Conservation (phyloP, 2,797 vertebrate genomes). For the Pseudomugil tenellus region DNA sequence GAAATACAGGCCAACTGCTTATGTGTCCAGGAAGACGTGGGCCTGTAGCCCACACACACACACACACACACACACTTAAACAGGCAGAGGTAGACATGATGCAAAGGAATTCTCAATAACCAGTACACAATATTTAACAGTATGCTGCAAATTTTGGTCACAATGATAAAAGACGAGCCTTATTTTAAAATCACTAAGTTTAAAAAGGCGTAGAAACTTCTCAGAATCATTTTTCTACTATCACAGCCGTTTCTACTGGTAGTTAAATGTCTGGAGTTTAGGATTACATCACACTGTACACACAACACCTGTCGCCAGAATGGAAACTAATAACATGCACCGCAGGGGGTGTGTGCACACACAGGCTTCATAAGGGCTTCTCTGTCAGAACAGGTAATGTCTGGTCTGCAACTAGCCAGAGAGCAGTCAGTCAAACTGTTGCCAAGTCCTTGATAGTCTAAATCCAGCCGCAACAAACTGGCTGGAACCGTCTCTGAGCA, state of each 20-base stretch:
- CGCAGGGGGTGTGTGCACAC: constrained; percentile 4
- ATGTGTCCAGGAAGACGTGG: not conserved
- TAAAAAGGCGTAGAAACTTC: not conserved
- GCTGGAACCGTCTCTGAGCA: constrained; percentile 70
- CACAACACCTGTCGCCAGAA: constrained; percentile 39
- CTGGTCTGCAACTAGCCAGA: constrained; percentile 53
- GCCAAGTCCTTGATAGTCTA: constrained; percentile 66
- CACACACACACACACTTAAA: too few relatives aligned
- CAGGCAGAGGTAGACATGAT: too few relatives aligned
- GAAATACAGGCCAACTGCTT: not conserved
- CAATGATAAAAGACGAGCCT: not conserved
- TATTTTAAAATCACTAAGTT: not conserved
- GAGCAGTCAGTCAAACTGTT: constrained; percentile 45
- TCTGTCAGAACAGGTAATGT: constrained; percentile 65
- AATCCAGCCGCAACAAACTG: constrained; percentile 74
- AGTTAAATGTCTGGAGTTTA: constrained; percentile 27
- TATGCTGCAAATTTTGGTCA: not conserved
- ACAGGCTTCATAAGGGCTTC: constrained; percentile 23
- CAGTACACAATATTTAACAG: too few relatives aligned
- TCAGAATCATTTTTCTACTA: not conserved
- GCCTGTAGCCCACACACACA: too few relatives aligned
- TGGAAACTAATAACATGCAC: constrained; percentile 53
- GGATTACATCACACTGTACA: constrained; percentile 39
- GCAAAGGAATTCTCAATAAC: too few relatives aligned
- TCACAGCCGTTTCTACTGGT: not conserved